Evolutionary conservation across 2,113 vertebrate species (phyloP).

Genomic region (Penelope pileata): DNA sequence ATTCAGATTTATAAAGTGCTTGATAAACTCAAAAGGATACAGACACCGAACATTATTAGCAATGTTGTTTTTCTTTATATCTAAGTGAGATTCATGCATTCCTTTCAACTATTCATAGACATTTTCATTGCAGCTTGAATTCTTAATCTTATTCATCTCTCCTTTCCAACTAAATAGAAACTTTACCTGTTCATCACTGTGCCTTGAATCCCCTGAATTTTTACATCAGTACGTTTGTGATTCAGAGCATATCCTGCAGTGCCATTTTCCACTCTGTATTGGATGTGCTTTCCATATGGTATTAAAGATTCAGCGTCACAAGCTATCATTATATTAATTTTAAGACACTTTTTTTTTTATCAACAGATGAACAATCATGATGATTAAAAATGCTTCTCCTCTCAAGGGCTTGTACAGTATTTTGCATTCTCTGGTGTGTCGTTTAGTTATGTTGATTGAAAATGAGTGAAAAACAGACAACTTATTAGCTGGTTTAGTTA

Average conservation of each 20-base stretch:
- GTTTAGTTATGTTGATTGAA: slow-evolving; percentile 65
- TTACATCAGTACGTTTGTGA: background rate
- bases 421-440: slow-evolving; percentile 51
- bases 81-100: background rate
- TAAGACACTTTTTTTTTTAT: slow-evolving; percentile 49
- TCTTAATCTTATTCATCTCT: background rate
- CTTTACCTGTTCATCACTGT: background rate
- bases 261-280: background rate
- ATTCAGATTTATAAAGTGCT: slow-evolving; percentile 15
- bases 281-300: background rate
- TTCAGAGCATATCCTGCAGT: background rate
- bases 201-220: background rate
- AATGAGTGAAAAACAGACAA: slow-evolving; percentile 61
- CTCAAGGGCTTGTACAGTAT: slow-evolving; percentile 41
- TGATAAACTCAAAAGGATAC: background rate
- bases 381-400: slow-evolving; percentile 63
- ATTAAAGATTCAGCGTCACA: slow-evolving; percentile 42
- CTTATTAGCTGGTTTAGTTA: slow-evolving; percentile 60
- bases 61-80: background rate
- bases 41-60: background rate
- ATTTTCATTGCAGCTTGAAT: slow-evolving; percentile 4
- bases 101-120: background rate
- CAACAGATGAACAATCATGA: slow-evolving; percentile 55
- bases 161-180: background rate
- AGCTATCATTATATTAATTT: slow-evolving; percentile 63